Conservation (phyloP, 1,140 invertebrate species). For the Diploscapter pachys region DNA sequence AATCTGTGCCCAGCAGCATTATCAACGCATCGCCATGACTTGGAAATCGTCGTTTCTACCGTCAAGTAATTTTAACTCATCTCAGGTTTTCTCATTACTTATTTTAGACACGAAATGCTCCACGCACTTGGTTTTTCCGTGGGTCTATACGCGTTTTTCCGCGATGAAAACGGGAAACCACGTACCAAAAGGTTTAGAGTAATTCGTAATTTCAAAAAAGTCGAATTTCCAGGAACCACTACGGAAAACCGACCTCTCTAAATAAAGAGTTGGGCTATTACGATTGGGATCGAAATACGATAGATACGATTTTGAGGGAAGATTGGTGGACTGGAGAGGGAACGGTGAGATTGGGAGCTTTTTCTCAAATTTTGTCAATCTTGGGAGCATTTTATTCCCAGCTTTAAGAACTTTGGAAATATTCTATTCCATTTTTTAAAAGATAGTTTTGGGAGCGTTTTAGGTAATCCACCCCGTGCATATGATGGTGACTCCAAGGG, state of each 20-base stretch:
- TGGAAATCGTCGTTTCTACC: conserved; percentile 72
- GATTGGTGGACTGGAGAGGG: conserved; percentile 74
- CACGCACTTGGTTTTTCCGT: conserved; percentile 75
- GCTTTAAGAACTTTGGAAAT: too few relatives aligned
- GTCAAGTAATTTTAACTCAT: not conserved
- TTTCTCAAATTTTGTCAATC: too few relatives aligned
- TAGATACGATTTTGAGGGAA: conserved; percentile 73
- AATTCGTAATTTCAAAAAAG: not conserved
- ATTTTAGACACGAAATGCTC: conserved; percentile 83
- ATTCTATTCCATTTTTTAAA: not conserved
- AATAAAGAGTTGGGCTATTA: conserved; percentile 65
- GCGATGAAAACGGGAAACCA: conserved; percentile 42
- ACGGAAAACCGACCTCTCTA: conserved; percentile 46
- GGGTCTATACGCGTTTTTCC: conserved; percentile 56
- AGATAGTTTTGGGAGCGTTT: not conserved
- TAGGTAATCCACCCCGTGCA: conserved; percentile 26
- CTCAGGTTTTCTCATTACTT: conserved; percentile 58
- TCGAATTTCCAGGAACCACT: conserved; percentile 40
- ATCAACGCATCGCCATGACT: conserved; percentile 83
- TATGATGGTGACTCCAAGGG: conserved; percentile 32
- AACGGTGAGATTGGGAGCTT: not conserved
- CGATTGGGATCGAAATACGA: conserved; percentile 86
- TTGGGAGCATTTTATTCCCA: too few relatives aligned
- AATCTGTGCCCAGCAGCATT: conserved; percentile 95
- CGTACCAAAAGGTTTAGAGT: conserved; percentile 24